Percentiles rank a stretch among this genome's conserved stretches.
These are phyloP conservation scores for Antidorcas marsupialis DNA, from an alignment of 2,113 vertebrate genomes.

Conservation along the genomic window DNA sequence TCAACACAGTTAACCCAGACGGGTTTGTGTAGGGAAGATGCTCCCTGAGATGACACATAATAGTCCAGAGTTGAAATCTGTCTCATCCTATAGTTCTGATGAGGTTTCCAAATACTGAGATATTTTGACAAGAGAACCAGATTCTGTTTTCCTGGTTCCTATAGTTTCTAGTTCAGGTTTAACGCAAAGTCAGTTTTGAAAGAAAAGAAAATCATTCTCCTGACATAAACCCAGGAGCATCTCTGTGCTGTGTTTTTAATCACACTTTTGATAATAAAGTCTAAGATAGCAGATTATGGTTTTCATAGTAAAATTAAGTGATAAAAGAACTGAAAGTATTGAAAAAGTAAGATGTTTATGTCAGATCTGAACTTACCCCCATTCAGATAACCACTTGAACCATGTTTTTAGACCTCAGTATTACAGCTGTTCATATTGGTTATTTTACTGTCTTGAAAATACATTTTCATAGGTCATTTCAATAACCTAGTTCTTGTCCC, in stretches of 20 bases:
- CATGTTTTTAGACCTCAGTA: background rate
- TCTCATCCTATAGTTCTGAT: background rate
- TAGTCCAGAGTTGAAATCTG: too few species aligned
- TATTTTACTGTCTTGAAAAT: background rate
- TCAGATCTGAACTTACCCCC: background rate
- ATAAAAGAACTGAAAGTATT: background rate
- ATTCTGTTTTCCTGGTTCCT: background rate
- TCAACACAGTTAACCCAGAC: background rate
- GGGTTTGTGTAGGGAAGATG: background rate
- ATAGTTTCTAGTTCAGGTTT: background rate
- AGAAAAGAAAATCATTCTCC: background rate
- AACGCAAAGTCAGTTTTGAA: background rate
- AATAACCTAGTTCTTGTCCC: background rate
- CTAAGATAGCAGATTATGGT: background rate
- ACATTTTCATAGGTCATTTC: background rate
- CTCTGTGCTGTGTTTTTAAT: background rate
- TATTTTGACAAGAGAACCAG: background rate
- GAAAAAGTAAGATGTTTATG: background rate
- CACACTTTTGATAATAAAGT: background rate
- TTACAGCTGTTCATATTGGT: background rate
- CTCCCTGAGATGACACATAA: background rate
- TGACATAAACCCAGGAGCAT: background rate
- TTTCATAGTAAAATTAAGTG: constrained; percentile 8
- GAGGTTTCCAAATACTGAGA: background rate
- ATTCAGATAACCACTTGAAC: background rate